Evolutionary conservation across 1,140 invertebrate genomes (phyloP).

Genomic region (Ditylenchus dipsaci): DNA sequence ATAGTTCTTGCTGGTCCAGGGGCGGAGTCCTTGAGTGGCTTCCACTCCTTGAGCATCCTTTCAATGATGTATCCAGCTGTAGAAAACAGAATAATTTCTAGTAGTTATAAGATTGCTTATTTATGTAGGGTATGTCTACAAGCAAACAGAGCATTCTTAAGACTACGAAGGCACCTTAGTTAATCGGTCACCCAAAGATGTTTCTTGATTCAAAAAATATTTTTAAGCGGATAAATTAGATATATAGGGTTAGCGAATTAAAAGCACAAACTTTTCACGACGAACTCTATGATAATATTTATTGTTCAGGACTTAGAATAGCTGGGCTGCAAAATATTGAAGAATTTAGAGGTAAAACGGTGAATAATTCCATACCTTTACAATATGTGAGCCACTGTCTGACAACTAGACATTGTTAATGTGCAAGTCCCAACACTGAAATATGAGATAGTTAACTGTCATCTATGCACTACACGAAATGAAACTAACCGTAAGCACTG

Average conservation of each 20-base stretch:
- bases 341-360: too few species aligned
- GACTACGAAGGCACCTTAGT: not conserved
- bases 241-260: not conserved
- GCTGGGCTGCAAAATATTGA: constrained; percentile 37
- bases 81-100: not conserved
- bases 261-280: constrained; percentile 51
- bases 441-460: too few species aligned
- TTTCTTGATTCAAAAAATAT: not conserved
- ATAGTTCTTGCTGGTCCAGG: too few species aligned
- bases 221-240: not conserved
- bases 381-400: constrained; percentile 29
- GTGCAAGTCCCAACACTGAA: constrained; percentile 25
- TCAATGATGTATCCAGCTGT: not conserved
- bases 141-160: not conserved
- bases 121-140: not conserved
- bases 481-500: constrained; percentile 26
- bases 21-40: too few species aligned
- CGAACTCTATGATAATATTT: constrained; percentile 51
- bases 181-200: not conserved
- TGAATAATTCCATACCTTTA: not conserved
- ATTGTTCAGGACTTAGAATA: constrained; percentile 30
- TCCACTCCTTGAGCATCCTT: too few species aligned
- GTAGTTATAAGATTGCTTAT: too few species aligned
- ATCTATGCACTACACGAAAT: not conserved
- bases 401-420: constrained; percentile 34